Evolutionary conservation across 2,888 invertebrate genomes (phyloP).

Genomic region (Aethes cnicana): DNA sequence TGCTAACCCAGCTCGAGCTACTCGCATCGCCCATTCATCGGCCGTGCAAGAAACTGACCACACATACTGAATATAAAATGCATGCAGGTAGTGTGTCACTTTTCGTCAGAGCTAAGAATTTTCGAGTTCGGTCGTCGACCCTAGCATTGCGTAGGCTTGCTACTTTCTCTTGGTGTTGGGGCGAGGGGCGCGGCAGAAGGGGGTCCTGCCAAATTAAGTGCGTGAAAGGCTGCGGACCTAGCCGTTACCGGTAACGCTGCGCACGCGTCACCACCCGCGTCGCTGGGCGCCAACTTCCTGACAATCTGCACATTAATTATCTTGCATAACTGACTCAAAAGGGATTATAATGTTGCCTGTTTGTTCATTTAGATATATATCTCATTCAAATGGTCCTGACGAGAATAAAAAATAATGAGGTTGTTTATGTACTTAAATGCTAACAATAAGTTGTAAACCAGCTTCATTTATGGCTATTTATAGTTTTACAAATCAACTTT

Average conservation of each 20-base stretch:
- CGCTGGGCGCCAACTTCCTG: conserved; percentile 39
- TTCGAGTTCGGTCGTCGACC: conserved; percentile 80
- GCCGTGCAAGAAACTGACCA: conserved; percentile 74
- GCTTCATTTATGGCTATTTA: no score
- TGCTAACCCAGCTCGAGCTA: conserved; percentile 54
- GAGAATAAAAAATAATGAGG: no score
- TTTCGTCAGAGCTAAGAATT: conserved; percentile 78
- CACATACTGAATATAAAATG: conserved; percentile 78
- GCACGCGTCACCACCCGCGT: conserved; percentile 41
- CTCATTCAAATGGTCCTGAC: no score
- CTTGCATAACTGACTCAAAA: conserved; percentile 19
- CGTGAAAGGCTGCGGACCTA: conserved; percentile 74
- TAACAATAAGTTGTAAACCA: no score
- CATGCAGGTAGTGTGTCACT: conserved; percentile 77
- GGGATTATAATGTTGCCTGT: no score
- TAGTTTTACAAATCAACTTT: no score
- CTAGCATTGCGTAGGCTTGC: conserved; percentile 80
- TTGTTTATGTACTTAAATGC: no score
- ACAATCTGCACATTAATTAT: conserved; percentile 40
- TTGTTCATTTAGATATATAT: no score
- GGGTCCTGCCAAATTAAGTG: conserved; percentile 80
- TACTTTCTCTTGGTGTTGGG: conserved; percentile 76
- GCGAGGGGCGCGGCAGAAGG: conserved; percentile 62
- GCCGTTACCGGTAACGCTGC: conserved; percentile 57
- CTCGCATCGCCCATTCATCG: conserved; percentile 63